Base-by-base conservation (phyloP, 2,888 invertebrate species). In the Crocallis elinguaria region DNA sequence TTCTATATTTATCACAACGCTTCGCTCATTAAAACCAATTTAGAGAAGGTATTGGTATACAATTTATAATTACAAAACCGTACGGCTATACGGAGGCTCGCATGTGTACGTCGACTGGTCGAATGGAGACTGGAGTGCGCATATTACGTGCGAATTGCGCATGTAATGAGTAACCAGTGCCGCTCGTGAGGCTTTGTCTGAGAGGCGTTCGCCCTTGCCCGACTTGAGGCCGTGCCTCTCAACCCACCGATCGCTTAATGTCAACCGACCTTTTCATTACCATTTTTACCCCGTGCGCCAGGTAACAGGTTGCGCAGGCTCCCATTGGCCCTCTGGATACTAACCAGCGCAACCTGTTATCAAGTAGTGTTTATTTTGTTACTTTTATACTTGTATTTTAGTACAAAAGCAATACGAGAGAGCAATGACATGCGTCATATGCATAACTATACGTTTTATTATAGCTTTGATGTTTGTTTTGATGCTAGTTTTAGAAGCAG, bases 191-290 rank as follows among this genome's bases (percentile, higher is more conserved):
- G 67, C 66, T 70, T 71, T 73, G 73, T 73, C 64, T 60, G 59
- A 63, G 46, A 45, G 50, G 44, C 58, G 67, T 57, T 64, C 73
- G 84, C 82, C 84, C 85, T 85, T 86, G 86, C 71, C 66, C 72
- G 75, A 69, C 66, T 77, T 79, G 72, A 84, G 84, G 80, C 73
- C 82, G 68, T 68, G 50, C 81, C 85, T 82, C 82, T 84, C 84
- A 63, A 69, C 77, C 81, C 63, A 49, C 61, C 64, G 73, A 39
- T 77, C 62, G 72, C 57, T 78, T 82, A 85, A 82, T 82, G 82
- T 82, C 82, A 84, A 80, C 71, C 66, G 60, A 75, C 70, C 69
- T 74, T 77, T 80, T 75, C 80, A 58, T 60, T 69, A 64, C 63
- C 61, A 37, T 49, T 46, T 52, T 46, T 52, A 23, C 35, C 35